These are phyloP conservation scores for Chrysomallon squamiferum DNA, from an alignment of 1,140 invertebrate genomes.

Conservation along the genomic window DNA sequence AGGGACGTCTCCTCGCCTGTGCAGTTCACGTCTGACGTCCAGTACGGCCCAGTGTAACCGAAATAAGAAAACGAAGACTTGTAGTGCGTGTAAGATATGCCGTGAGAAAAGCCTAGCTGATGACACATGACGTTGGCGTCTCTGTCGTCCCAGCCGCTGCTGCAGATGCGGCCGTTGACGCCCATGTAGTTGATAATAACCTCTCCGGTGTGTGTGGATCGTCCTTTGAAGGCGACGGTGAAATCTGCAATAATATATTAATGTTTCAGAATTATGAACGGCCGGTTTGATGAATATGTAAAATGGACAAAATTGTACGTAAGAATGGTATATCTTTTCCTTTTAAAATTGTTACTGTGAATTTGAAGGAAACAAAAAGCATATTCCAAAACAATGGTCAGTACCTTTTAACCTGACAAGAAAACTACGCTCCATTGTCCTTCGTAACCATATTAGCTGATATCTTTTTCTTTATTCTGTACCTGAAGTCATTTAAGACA, in stretches of 20 bases:
- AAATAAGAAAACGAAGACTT: constrained; percentile 20
- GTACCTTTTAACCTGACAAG: no score
- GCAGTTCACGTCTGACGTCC: constrained; percentile 40
- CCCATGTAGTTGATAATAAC: constrained; percentile 33
- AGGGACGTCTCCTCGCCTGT: constrained; percentile 34
- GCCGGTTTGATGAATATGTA: neutral
- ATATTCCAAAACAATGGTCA: no score
- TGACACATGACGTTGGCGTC: constrained; percentile 46
- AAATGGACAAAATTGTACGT: no score
- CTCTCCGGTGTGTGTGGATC: constrained; percentile 26
- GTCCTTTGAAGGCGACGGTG: constrained; percentile 15
- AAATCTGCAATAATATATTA: constrained; percentile 30
- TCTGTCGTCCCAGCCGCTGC: constrained; percentile 39
- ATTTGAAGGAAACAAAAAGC: no score
- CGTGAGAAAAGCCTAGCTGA: constrained; percentile 40
- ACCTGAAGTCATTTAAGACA: no score
- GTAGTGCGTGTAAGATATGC: constrained; percentile 44
- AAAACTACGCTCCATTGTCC: no score
- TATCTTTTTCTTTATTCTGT: no score
- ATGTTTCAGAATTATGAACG: neutral
- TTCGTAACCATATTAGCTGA: no score
- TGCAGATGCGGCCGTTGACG: constrained; percentile 46
- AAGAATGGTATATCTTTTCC: no score
- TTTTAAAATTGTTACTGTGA: no score
- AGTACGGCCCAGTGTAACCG: constrained; percentile 37